phyloP scores from a whole-genome alignment of 2,888 invertebrate species.

The Ferdinandea cuprea region DNA sequence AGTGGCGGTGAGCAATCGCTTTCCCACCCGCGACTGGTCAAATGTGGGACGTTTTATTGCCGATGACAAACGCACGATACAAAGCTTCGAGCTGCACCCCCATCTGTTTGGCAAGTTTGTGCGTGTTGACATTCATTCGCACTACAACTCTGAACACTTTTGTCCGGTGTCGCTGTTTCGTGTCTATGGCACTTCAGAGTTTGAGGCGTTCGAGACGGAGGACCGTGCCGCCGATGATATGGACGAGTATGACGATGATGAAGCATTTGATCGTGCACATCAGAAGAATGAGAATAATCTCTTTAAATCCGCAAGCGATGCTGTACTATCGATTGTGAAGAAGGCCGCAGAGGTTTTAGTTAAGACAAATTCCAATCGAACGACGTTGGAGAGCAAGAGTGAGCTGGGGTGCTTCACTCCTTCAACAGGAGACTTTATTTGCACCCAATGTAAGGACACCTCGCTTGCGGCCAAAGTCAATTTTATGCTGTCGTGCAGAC shows the following conservation, averaged over 20 bases:
- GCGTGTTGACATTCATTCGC: slow-evolving; percentile 95
- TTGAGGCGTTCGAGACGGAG: slow-evolving; percentile 93
- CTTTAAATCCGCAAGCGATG: slow-evolving; percentile 94
- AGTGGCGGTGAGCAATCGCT: slow-evolving; percentile 93
- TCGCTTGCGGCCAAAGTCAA: slow-evolving; percentile 88
- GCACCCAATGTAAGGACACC: slow-evolving; percentile 88
- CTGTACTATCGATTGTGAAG: slow-evolving; percentile 95
- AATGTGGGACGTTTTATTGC: slow-evolving; percentile 94
- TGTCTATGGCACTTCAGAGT: slow-evolving; percentile 96
- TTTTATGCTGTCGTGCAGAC: slow-evolving; percentile 89
- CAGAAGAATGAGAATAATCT: slow-evolving; percentile 87
- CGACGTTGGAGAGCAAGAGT: slow-evolving; percentile 77
- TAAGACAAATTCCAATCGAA: slow-evolving; percentile 87
- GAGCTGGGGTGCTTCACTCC: slow-evolving; percentile 87
- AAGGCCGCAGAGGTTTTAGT: slow-evolving; percentile 94
- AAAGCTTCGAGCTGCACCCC: slow-evolving; percentile 92
- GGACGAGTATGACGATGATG: slow-evolving; percentile 88
- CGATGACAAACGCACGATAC: slow-evolving; percentile 92
- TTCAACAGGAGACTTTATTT: slow-evolving; percentile 87
- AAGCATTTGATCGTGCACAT: slow-evolving; percentile 83
- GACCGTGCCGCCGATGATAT: slow-evolving; percentile 88
- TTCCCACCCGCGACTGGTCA: slow-evolving; percentile 96
- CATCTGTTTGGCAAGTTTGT: slow-evolving; percentile 94
- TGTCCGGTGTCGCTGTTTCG: slow-evolving; percentile 98
- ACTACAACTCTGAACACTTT: slow-evolving; percentile 98